Conservation (phyloP, 2,113 vertebrate genomes). For the Pica pica region DNA sequence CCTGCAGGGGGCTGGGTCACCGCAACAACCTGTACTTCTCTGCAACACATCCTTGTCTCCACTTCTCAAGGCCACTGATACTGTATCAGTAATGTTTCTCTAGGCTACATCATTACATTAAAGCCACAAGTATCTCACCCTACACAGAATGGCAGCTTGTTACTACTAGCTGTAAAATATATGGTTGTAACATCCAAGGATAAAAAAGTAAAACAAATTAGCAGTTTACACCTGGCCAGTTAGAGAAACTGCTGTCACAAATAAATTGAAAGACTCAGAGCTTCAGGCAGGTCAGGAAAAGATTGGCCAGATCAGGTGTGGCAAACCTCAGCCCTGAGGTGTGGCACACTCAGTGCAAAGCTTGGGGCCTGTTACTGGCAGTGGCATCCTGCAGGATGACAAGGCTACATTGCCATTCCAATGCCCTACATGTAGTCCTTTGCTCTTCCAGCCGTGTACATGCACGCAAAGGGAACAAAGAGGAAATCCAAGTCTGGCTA, state of each 20-base stretch:
- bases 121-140: neutral
- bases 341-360: neutral
- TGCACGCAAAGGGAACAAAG: fast-evolving
- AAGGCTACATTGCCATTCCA: fast-evolving
- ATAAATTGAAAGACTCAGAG: neutral
- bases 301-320: neutral
- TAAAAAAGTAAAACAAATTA: neutral
- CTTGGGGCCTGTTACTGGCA: neutral
- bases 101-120: neutral
- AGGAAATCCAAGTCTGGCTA: neutral
- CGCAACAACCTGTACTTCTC: neutral
- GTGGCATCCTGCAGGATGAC: neutral
- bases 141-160: neutral
- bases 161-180: neutral
- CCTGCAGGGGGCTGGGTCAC: too few relatives aligned
- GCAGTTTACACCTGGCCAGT: neutral
- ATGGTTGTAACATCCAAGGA: neutral
- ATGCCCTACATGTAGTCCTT: fast-evolving
- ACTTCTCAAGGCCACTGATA: neutral
- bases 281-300: neutral
- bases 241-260: neutral
- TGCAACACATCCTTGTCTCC: neutral
- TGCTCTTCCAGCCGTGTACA: fast-evolving
- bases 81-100: neutral
- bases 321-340: neutral